Conservation (phyloP, 2,113 vertebrate genomes). For the Sylvilagus bachmani region DNA sequence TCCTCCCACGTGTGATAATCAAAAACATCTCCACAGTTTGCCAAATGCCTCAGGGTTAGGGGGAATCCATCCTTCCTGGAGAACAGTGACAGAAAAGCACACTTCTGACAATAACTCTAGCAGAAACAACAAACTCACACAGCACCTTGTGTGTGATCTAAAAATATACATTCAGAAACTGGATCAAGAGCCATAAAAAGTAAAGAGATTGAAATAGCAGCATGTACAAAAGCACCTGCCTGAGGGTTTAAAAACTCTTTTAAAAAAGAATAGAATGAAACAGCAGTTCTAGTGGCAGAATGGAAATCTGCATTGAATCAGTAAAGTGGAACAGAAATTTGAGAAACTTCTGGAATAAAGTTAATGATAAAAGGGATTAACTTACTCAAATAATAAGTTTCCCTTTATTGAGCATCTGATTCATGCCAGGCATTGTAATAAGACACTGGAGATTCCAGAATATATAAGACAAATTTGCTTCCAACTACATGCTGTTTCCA, state of each 20-base stretch:
- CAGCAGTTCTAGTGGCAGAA: background rate
- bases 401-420: background rate
- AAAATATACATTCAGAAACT: background rate
- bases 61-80: background rate
- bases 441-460: background rate
- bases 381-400: background rate
- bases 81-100: background rate
- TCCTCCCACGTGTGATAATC: background rate
- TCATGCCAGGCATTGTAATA: background rate
- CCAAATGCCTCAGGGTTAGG: background rate
- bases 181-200: background rate
- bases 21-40: background rate
- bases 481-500: background rate
- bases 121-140: background rate
- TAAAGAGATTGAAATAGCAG: background rate
- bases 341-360: slow-evolving; percentile 21
- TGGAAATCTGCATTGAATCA: slow-evolving; percentile 2
- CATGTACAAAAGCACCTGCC: background rate
- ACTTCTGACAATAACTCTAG: background rate
- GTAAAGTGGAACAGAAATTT: background rate
- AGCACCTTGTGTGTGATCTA: background rate
- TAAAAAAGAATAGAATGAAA: background rate
- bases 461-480: background rate
- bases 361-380: background rate
- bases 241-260: background rate